A percentile compares a stretch with the other conserved stretches of the same genome.
phyloP scores from a whole-genome alignment of 2,113 vertebrate species.

The Crotalus helleri region DNA sequence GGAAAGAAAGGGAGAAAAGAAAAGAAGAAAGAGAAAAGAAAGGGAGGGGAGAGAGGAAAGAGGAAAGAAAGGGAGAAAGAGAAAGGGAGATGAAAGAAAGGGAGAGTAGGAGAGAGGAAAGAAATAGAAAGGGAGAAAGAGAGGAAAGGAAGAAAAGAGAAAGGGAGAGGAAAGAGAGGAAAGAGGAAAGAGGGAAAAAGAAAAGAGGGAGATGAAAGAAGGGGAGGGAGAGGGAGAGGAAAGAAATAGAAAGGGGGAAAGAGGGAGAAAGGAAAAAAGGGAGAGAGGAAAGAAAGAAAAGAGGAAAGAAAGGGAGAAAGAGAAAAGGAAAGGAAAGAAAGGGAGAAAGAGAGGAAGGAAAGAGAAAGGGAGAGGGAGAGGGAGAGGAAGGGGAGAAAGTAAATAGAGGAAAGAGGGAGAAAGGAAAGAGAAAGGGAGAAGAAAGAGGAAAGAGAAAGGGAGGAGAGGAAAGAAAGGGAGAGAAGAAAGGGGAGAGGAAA shows the following conservation, averaged over 20 bases:
- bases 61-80: too few relatives aligned
- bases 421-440: fast-evolving
- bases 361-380: too few relatives aligned
- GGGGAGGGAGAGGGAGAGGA: fast-evolving
- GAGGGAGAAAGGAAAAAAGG: too few relatives aligned
- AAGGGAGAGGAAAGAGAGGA: too few relatives aligned
- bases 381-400: too few relatives aligned
- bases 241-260: fast-evolving
- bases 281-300: too few relatives aligned
- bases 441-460: fast-evolving
- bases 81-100: too few relatives aligned
- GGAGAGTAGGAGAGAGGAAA: fast-evolving
- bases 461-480: fast-evolving
- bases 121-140: fast-evolving
- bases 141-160: fast-evolving
- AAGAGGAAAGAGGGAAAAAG: too few relatives aligned
- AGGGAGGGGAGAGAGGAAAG: too few relatives aligned
- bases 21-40: fast-evolving
- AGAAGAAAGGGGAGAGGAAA: fast-evolving
- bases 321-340: fast-evolving
- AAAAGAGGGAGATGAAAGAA: fast-evolving
- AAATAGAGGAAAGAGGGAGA: too few relatives aligned
- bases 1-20: too few relatives aligned
- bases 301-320: fast-evolving
- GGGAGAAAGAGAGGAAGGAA: fast-evolving